These are phyloP conservation scores for Holothuria scabra DNA, from an alignment of 53 echinoderm and acorn worm genomes.

Conservation along the genomic window DNA sequence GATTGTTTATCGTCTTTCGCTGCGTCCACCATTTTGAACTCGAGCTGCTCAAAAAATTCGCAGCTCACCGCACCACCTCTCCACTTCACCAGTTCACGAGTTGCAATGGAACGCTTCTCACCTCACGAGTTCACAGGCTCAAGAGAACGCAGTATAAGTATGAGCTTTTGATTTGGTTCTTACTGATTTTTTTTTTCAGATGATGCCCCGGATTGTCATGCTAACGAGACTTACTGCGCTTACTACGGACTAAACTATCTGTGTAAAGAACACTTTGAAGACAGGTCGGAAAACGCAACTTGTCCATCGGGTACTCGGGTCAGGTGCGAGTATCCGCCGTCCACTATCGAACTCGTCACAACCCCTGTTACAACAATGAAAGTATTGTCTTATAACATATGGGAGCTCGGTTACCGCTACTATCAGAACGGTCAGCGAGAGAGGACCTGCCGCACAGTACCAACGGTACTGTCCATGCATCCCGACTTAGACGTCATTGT, in stretches of 20 bases:
- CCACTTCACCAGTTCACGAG: no score
- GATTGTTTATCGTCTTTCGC: no score
- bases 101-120: no score
- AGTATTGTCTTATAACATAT: conserved; percentile 82
- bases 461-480: conserved; percentile 53
- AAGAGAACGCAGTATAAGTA: no score
- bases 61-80: no score
- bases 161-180: no score
- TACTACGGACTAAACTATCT: conserved; percentile 78
- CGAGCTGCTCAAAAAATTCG: no score
- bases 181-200: conserved; percentile 43
- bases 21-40: no score
- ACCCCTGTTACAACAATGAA: conserved; percentile 71
- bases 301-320: conserved; percentile 69
- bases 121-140: no score
- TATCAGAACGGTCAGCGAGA: conserved; percentile 84
- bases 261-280: conserved; percentile 56
- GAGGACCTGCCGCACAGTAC: conserved; percentile 81
- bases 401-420: conserved; percentile 75
- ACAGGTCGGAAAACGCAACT: conserved; percentile 44
- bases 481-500: conserved; percentile 88
- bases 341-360: conserved; percentile 58
- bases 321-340: conserved; percentile 64
- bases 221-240: conserved; percentile 64
- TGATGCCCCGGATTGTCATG: conserved; percentile 73